Percentiles rank a stretch among this genome's conserved stretches.
These are phyloP conservation scores for Thermophis baileyi DNA, from an alignment of 2,113 vertebrate species.

Conservation along the genomic window DNA sequence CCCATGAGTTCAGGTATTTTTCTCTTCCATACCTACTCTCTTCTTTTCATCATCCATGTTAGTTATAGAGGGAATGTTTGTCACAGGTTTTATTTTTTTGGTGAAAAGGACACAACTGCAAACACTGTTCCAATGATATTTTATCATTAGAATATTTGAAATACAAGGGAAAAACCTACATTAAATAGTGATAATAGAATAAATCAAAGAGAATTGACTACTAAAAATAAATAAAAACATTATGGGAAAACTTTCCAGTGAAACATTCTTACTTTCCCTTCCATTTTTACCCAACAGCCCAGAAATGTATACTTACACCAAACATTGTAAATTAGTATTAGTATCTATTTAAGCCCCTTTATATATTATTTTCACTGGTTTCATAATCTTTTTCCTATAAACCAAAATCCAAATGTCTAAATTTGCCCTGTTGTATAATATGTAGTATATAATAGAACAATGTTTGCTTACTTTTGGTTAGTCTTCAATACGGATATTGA, in stretches of 20 bases:
- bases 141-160: not conserved
- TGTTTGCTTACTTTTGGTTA: not conserved
- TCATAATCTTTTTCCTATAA: not conserved
- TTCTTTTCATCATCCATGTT: not conserved
- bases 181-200: not conserved
- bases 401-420: not conserved
- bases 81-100: not conserved
- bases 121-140: not conserved
- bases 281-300: not conserved
- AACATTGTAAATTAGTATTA: not conserved
- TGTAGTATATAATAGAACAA: not conserved
- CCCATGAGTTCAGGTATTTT: not conserved
- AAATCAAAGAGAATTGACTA: not conserved
- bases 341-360: not conserved
- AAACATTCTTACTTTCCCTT: not conserved
- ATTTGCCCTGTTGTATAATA: not conserved
- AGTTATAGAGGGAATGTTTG: not conserved
- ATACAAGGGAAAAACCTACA: not conserved
- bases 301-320: not conserved
- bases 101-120: not conserved
- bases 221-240: not conserved
- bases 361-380: not conserved
- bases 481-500: not conserved
- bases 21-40: not conserved
- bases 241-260: not conserved